Evolutionary conservation across 2,797 vertebrate genomes (phyloP).

Genomic region (Halcyon smyrnensis): DNA sequence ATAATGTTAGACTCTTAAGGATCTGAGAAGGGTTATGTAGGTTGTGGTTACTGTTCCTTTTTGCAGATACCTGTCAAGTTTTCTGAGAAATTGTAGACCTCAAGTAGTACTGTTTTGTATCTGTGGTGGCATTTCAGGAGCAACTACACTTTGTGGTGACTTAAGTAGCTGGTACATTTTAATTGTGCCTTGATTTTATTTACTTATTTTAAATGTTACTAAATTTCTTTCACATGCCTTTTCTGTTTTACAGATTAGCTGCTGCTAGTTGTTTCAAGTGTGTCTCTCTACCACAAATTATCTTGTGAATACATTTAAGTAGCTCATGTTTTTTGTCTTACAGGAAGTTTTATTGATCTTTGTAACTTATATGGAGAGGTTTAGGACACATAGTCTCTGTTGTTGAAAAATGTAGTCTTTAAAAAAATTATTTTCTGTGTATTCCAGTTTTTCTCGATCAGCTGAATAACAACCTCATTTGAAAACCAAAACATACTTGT

Average conservation of each 20-base stretch:
- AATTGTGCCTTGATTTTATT: background rate
- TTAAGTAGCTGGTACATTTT: background rate
- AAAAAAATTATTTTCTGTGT: slow-evolving; percentile 16
- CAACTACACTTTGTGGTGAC: background rate
- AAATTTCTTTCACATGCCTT: background rate
- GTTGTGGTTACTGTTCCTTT: background rate
- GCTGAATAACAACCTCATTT: slow-evolving; percentile 26
- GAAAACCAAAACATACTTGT: slow-evolving; percentile 55
- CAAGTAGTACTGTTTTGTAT: background rate
- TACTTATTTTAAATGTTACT: background rate
- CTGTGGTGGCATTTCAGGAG: background rate
- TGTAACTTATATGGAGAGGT: background rate
- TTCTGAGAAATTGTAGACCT: background rate
- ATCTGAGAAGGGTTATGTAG: background rate
- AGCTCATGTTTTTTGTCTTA: background rate
- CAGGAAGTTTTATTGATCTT: background rate
- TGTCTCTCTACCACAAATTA: background rate
- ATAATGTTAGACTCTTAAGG: background rate
- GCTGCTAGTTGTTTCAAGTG: background rate
- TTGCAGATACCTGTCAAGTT: background rate
- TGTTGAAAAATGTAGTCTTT: background rate
- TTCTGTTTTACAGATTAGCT: background rate
- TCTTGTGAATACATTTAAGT: background rate
- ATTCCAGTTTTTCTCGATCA: slow-evolving; percentile 52
- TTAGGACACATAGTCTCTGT: background rate